Percentiles rank a stretch among this genome's conserved stretches.
Evolutionary conservation across 2,797 vertebrate genomes (phyloP).

Genomic region (Salarias fasciatus): DNA sequence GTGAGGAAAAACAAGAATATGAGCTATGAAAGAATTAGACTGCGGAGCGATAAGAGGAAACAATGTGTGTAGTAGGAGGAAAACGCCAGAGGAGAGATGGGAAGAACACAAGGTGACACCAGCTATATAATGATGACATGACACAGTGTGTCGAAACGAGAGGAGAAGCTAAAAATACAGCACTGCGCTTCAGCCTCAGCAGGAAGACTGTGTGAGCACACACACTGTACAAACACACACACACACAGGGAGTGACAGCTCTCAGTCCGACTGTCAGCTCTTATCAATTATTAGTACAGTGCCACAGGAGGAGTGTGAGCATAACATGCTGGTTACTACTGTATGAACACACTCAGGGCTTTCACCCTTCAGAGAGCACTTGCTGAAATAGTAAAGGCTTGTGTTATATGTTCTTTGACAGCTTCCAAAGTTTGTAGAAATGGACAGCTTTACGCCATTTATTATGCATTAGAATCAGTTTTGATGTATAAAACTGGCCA

Average conservation of each 20-base stretch:
- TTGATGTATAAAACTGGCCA: no score
- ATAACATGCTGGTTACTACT: constrained; percentile 31
- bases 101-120: constrained; percentile 24
- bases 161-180: constrained; percentile 50
- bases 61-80: background rate
- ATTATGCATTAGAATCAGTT: no score
- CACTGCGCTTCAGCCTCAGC: constrained; percentile 18
- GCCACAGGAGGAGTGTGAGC: constrained; percentile 55
- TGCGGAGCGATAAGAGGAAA: background rate
- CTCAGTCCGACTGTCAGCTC: constrained; percentile 54
- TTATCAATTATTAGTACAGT: constrained; percentile 62
- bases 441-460: no score
- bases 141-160: constrained; percentile 42
- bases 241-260: constrained; percentile 39
- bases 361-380: background rate
- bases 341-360: constrained; percentile 19
- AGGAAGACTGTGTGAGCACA: constrained; percentile 9
- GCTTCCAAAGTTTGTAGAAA: no score
- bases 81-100: constrained; percentile 4
- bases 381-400: no score
- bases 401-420: no score
- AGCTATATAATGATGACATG: constrained; percentile 42
- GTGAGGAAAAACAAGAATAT: background rate
- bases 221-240: constrained; percentile 13
- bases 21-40: background rate